Conservation (phyloP, 2,113 vertebrate species). For the Empidonax traillii region DNA sequence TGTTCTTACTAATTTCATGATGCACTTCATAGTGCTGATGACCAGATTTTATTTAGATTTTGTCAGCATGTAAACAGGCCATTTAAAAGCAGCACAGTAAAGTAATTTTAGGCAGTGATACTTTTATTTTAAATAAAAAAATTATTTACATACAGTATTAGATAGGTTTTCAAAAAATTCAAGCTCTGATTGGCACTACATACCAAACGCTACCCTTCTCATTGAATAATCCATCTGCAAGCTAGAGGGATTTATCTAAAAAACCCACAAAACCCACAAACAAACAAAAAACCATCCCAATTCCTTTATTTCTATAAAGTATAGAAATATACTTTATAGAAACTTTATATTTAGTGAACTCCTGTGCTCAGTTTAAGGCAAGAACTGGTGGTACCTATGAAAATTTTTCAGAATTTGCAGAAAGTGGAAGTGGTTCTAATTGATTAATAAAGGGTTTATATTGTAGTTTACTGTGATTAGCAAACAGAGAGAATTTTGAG, state of each 20-base stretch:
- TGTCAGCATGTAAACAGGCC: neutral
- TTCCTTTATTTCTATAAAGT: neutral
- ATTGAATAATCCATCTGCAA: neutral
- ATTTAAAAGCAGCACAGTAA: neutral
- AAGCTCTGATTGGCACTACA: neutral
- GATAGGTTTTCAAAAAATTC: neutral
- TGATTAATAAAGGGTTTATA: neutral
- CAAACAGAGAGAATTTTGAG: fast-evolving
- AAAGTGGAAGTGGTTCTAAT: neutral
- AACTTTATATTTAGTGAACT: neutral
- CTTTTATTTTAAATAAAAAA: neutral
- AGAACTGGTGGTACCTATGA: neutral
- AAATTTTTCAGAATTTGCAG: neutral
- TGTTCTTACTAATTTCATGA: neutral
- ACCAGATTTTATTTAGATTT: neutral
- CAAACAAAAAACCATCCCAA: neutral
- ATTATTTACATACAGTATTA: neutral
- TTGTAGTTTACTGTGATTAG: neutral
- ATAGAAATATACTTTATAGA: no score
- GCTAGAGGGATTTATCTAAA: neutral
- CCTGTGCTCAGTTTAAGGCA: neutral
- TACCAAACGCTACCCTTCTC: neutral
- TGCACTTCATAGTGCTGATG: neutral
- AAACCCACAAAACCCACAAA: fast-evolving
- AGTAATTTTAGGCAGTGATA: neutral